phyloP scores from a whole-genome alignment of 2,797 vertebrate species.

The Myripristis jacobus region DNA sequence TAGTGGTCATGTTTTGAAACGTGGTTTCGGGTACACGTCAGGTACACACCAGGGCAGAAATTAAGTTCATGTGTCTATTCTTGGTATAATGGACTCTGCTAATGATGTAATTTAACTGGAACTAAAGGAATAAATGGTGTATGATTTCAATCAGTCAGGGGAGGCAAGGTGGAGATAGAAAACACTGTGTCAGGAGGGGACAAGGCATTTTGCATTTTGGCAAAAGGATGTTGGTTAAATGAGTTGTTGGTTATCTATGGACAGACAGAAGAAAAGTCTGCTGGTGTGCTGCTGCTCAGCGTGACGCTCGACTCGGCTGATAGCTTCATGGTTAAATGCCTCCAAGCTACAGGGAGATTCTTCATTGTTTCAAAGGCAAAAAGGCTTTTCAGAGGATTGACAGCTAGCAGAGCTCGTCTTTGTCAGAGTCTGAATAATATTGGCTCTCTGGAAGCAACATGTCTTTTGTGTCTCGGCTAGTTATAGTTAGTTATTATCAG shows the following conservation, averaged over 20 bases:
- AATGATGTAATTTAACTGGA: too few relatives aligned
- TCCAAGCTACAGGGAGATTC: slow-evolving; percentile 31
- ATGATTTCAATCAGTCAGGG: too few relatives aligned
- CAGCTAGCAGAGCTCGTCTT: slow-evolving; percentile 32
- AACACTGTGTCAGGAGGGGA: neutral
- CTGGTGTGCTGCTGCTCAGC: slow-evolving; percentile 42
- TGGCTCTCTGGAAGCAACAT: neutral
- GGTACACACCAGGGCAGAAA: neutral
- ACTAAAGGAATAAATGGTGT: too few relatives aligned
- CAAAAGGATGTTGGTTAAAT: neutral
- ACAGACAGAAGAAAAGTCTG: slow-evolving; percentile 38
- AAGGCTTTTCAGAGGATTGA: slow-evolving; percentile 44
- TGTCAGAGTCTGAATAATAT: slow-evolving; percentile 4
- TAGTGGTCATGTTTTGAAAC: neutral
- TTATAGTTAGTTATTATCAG: too few relatives aligned
- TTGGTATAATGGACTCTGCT: too few relatives aligned
- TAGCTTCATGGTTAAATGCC: slow-evolving; percentile 25
- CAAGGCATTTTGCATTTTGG: too few relatives aligned
- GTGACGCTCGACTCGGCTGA: slow-evolving; percentile 62
- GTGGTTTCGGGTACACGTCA: neutral
- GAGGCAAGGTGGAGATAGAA: too few relatives aligned
- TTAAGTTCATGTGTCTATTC: neutral
- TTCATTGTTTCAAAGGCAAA: slow-evolving; percentile 52
- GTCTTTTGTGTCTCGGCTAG: neutral
- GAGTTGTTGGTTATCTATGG: slow-evolving; percentile 18